Base-by-base conservation (phyloP, 1,140 invertebrate species). In the Trachymyrmex septentrionalis region DNA sequence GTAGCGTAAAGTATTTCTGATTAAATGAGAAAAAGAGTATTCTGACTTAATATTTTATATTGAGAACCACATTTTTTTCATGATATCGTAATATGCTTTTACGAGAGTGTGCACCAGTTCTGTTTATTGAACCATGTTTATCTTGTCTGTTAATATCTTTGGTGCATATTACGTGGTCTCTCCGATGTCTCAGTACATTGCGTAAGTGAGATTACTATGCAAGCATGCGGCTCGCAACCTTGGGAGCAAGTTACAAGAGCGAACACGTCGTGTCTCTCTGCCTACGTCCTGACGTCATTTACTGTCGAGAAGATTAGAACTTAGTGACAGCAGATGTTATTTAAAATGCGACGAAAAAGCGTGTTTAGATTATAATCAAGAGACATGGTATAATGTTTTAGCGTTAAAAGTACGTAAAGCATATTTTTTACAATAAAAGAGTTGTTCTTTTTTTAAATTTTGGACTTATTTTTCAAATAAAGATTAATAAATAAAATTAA, bases 131-230 rank as follows among this genome's bases (percentile, higher is more conserved):
- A 38, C 44, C n/a, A 5, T 63, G 69, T 84, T 84, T 84, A 67
- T 27, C 14, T 27, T 78, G 48, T 66, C 12, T 57, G 82, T 24
- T 85, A 44, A 64, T 78, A 44, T 80, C 24, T 64, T 80, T 19
- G 48, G 14, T 34, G 48, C 59, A 30, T 85, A 66, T 85, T 85
- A 85, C 63, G 64, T 61, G 55, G 27, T 61, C 53, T 61, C 53
- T 48, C 30, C 27, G 38, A 82, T 61, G 85, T 71, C 76, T 77
- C 55, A 48, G 34, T 59, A 30, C 66, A 55, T 91, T 91, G 90
- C 90, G 88, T 91, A 91, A 87, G 86, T 85, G 50, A 75, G 77
- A 86, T 90, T 75, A 61, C 61, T 90, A 71, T 66, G 61, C 53
- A 64, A 82, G 69, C 50, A 24, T 81, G 77, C 14, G 71, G 27